These are phyloP conservation scores for Bergia puertoricense DNA, from an alignment of 92 coral and sea anemone genomes.

Conservation along the genomic window DNA sequence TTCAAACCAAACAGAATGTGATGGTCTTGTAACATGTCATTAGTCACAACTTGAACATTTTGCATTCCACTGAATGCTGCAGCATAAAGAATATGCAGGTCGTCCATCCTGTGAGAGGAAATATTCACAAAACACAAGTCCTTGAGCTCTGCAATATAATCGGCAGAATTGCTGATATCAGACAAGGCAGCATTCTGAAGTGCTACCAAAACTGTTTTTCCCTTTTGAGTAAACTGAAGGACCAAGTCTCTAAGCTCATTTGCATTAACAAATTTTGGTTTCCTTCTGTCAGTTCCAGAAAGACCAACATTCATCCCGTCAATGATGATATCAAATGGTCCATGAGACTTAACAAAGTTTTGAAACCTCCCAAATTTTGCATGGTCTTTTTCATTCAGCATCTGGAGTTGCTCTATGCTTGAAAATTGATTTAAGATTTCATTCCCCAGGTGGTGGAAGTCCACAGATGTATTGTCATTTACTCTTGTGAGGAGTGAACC, in stretches of 20 bases:
- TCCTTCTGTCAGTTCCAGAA: constrained; percentile 44
- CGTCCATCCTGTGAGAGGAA: constrained; percentile 54
- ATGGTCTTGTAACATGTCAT: constrained; percentile 89
- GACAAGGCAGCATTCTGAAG: constrained; percentile 60
- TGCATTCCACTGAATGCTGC: constrained; percentile 79
- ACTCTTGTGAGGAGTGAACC: constrained; percentile 53
- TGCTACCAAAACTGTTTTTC: constrained; percentile 72
- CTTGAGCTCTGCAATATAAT: constrained; percentile 44
- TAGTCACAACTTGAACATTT: constrained; percentile 65
- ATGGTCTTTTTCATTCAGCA: constrained; percentile 12
- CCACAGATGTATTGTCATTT: not conserved
- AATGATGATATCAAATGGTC: constrained; percentile 86
- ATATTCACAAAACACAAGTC: constrained; percentile 32
- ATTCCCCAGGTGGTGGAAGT: constrained; percentile 53
- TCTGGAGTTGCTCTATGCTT: constrained; percentile 23
- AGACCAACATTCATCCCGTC: constrained; percentile 95
- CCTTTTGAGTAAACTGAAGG: constrained; percentile 55
- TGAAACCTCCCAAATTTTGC: constrained; percentile 57
- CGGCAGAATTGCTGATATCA: constrained; percentile 48
- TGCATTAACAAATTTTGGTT: constrained; percentile 51
- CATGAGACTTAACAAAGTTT: constrained; percentile 46
- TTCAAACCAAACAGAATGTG: constrained; percentile 66
- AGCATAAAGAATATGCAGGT: constrained; percentile 83
- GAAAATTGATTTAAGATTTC: constrained; percentile 53
- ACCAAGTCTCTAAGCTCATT: constrained; percentile 55